Base-by-base conservation (phyloP, 2,888 invertebrate genomes). In the Polyploca ridens region DNA sequence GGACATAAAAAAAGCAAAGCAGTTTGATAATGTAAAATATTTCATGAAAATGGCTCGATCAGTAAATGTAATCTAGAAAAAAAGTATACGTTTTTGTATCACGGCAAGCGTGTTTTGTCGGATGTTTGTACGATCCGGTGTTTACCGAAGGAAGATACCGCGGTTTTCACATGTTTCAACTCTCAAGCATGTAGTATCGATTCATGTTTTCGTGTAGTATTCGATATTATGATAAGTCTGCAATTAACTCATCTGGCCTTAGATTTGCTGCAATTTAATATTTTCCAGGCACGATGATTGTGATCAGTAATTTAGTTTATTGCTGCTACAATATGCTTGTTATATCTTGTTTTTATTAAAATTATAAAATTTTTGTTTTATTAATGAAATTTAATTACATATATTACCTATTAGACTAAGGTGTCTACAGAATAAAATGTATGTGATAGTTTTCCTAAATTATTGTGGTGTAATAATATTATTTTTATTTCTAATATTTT, bases 51-150 rank as follows among this genome's bases (percentile, higher is more conserved):
- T 16, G 16, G 16, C 5, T 16, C 54, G 54, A 10, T 54, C 54
- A 19, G 54, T 54, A 19, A 54, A n/a, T 19, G 54, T 54, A 10
- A 19, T 54, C 54, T 54, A 54, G 54, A 54, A 44, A 59, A 59
- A 49, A 35, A 27, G 46, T 58, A 44, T 62, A 62, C 38, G 63
- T 27, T 59, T 46, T 63, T 59, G 59, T 16, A 58, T n/a, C 41
- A 27, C 67, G 61, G 54, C 35, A 27, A 19, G 54, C 54, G 16
- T 74, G 77, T 76, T 75, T 65, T 69, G 76, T 86, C 90, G 92
- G 92, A 92, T 92, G 92, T 92, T 92, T 90, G 77, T 73, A 76
- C 87, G 82, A 84, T 80, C 85, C 86, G 67, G 49, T 69, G 76
- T 64, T 62, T 64, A 70, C 71, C 71, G 73, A 78, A 87, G 85